Base-by-base conservation (phyloP, 2,797 vertebrate species). In the Phrynocephalus guinanensis region DNA sequence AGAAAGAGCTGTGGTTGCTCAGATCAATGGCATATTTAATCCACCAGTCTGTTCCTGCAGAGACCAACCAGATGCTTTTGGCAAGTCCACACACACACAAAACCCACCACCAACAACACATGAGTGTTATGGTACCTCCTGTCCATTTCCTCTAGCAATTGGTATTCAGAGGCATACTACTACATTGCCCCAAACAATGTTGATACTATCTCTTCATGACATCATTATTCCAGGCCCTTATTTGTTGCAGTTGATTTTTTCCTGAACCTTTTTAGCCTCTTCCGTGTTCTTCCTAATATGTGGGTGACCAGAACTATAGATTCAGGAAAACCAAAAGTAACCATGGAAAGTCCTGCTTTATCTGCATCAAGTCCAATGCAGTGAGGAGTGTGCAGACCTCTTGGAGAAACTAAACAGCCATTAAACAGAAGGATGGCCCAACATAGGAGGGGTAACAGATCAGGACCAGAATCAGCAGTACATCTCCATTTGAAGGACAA, bases 321-420 rank as follows among this genome's bases (percentile, higher is more conserved):
- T 81, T 81, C 82, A 84, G 70, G 22, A 26, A n/a, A 33, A 9
- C 11, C 82, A 52, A 83, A 72, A 52, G 67, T 30, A 79, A 60
- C 7, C 18, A 56, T 38, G 72, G 30, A 72, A 33, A 56, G 15
- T 1, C 3, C 81, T 70, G 52, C 52, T 56, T 56, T 56, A 10
- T 48, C 66, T 18, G 48, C 44, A 4, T 44, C 38, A 44, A 44
- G 38, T 44, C 38, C 38, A 44, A 44, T 44, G 38, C 38, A 44
- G 38, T 44, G 38, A 44, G 38, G 38, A 5, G 38, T 44, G 38
- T 44, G 38, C 38, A 44, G 3, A 44, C 38, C 38, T 44, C 38
- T 44, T 44, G 38, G 38, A 44, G 38, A 44, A 44, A 44, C 5
- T 44, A 44, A 44, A 44, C 38, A 44, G 38, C 38, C 38, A 44